phyloP scores from a whole-genome alignment of 2,113 vertebrate species.

The Nothocercus nigrocapillus region DNA sequence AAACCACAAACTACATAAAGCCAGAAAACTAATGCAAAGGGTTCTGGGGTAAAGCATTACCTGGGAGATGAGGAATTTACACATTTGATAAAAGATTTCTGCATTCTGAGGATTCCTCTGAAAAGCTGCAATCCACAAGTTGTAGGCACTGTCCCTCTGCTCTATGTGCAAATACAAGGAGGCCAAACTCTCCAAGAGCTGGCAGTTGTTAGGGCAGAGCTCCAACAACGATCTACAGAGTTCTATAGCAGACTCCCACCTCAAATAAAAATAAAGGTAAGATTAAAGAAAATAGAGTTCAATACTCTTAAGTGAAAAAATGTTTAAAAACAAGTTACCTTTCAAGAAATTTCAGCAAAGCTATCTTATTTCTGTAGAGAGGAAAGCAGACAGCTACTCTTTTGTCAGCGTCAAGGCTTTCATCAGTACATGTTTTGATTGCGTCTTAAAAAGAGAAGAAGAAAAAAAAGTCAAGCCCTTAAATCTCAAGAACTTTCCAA shows the following conservation, averaged over 20 bases:
- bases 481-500: background rate
- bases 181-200: constrained; percentile 83
- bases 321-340: constrained; percentile 77
- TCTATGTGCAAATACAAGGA: constrained; percentile 81
- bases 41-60: constrained; percentile 68
- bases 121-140: constrained; percentile 86
- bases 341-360: constrained; percentile 82
- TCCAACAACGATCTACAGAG: constrained; percentile 84
- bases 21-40: background rate
- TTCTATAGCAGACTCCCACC: constrained; percentile 82
- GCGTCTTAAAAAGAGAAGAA: constrained; percentile 81
- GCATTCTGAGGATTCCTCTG: constrained; percentile 85
- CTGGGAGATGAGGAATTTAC: constrained; percentile 89
- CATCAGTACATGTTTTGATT: constrained; percentile 83
- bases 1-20: background rate
- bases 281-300: background rate
- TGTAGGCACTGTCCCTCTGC: constrained; percentile 74
- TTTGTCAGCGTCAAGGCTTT: constrained; percentile 74
- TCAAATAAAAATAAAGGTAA: constrained; percentile 64
- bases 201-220: constrained; percentile 81
- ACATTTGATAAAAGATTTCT: constrained; percentile 86
- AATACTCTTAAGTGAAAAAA: background rate
- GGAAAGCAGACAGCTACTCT: constrained; percentile 84
- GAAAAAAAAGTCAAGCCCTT: background rate
- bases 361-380: constrained; percentile 89